These are phyloP conservation scores for Papilio protenor DNA, from an alignment of 2,888 invertebrate species.

Conservation along the genomic window DNA sequence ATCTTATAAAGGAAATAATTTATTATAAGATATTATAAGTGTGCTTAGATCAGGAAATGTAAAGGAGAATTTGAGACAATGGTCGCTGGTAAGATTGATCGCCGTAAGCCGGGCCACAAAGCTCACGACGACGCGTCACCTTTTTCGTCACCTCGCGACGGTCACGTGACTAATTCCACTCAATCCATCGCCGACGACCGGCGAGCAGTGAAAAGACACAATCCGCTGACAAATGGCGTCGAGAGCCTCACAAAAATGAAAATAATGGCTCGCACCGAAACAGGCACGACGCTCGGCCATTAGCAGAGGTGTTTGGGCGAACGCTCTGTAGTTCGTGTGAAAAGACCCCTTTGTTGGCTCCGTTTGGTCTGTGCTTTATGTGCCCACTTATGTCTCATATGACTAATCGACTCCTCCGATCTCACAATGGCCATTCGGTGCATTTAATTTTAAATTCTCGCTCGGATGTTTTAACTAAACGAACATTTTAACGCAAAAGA, in stretches of 20 bases:
- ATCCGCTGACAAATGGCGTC: slow-evolving; percentile 81
- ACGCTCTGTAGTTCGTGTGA: slow-evolving; percentile 80
- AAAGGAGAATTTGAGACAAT: slow-evolving; percentile 74
- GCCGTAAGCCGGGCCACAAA: slow-evolving; percentile 68
- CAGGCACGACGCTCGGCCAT: slow-evolving; percentile 77
- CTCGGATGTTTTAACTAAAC: slow-evolving; percentile 49
- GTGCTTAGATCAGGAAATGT: slow-evolving; percentile 55
- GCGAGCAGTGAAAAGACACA: slow-evolving; percentile 80
- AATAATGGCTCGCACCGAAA: slow-evolving; percentile 82
- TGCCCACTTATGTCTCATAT: slow-evolving; percentile 77
- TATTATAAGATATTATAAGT: slow-evolving; percentile 8
- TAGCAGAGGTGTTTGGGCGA: slow-evolving; percentile 83
- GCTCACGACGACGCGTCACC: slow-evolving; percentile 74
- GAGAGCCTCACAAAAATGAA: slow-evolving; percentile 82
- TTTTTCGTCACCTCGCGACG: slow-evolving; percentile 82
- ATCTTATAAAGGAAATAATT: slow-evolving; percentile 18
- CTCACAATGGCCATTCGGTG: slow-evolving; percentile 72
- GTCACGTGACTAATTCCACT: slow-evolving; percentile 81
- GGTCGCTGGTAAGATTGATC: slow-evolving; percentile 72
- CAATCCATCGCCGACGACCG: slow-evolving; percentile 81
- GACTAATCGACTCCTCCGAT: slow-evolving; percentile 75
- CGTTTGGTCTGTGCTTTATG: slow-evolving; percentile 81
- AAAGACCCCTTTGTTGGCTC: slow-evolving; percentile 81
- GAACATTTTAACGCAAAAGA: slow-evolving; percentile 50
- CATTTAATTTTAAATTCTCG: slow-evolving; percentile 64